Evolutionary conservation across 2,888 invertebrate species (phyloP).

Genomic region (Urechis unicinctus): DNA sequence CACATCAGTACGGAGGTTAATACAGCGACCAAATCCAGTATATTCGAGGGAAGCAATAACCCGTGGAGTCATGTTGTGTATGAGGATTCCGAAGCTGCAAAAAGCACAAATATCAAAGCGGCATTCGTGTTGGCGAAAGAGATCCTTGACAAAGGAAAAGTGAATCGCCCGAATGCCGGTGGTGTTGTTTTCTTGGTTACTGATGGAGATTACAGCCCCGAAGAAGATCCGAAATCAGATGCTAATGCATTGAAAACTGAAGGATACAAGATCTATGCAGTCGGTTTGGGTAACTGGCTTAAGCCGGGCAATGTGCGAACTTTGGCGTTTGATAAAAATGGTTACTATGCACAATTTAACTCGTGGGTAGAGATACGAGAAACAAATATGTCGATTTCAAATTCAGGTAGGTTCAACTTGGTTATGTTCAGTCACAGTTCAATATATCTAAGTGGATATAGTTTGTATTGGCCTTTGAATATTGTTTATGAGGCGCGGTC

Average conservation of each 20-base stretch:
- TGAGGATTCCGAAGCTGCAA: neutral
- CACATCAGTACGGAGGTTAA: slow-evolving; percentile 9
- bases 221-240: slow-evolving; percentile 5
- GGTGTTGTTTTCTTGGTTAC: slow-evolving; percentile 15
- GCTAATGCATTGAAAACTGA: neutral
- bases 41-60: slow-evolving; percentile 1
- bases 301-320: slow-evolving; percentile 12
- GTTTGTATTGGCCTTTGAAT: too few species aligned
- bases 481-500: too few species aligned
- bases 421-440: too few species aligned
- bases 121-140: slow-evolving; percentile 7
- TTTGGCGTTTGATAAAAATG: too few species aligned
- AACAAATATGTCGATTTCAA: too few species aligned
- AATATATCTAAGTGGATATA: too few species aligned
- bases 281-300: slow-evolving; percentile 14
- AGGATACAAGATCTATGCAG: slow-evolving; percentile 5
- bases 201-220: slow-evolving; percentile 11
- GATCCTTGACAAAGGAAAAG: slow-evolving; percentile 8
- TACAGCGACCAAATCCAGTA: slow-evolving; percentile 1
- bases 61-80: neutral
- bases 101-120: slow-evolving; percentile 10
- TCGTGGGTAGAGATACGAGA: too few species aligned
- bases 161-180: slow-evolving; percentile 6
- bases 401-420: too few species aligned
- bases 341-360: too few species aligned